Conservation (phyloP, 2,888 invertebrate genomes). For the Pammene fasciana region DNA sequence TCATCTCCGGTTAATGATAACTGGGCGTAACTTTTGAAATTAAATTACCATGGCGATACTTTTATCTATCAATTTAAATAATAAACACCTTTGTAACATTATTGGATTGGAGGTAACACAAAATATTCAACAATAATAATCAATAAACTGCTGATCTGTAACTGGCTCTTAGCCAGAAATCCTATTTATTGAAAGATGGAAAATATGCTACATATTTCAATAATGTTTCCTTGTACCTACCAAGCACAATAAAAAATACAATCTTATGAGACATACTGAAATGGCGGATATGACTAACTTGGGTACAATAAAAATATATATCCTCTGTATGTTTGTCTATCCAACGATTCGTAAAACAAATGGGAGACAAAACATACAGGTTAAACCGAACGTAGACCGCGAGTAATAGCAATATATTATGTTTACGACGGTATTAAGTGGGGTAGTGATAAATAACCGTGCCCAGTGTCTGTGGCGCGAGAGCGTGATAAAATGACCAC, state of each 20-base stretch:
- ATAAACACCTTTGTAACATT: neutral
- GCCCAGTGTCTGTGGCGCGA: neutral
- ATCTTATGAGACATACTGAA: neutral
- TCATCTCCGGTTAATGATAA: conserved; percentile 30
- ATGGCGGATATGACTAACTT: neutral
- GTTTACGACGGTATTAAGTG: conserved; percentile 31
- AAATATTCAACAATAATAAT: neutral
- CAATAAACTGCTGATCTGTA: neutral
- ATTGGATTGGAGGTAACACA: neutral
- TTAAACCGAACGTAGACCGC: conserved; percentile 20
- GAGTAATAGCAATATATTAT: conserved; percentile 24
- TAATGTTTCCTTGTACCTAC: neutral
- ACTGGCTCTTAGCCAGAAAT: neutral
- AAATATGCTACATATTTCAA: neutral
- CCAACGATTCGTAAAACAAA: conserved; percentile 10
- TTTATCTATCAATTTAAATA: neutral
- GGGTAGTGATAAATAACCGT: conserved; percentile 21
- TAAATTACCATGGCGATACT: conserved; percentile 3
- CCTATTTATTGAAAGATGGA: neutral
- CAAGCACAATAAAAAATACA: neutral
- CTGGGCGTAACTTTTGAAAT: conserved; percentile 21
- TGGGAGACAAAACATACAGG: conserved; percentile 26
- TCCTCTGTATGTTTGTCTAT: neutral
- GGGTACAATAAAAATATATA: conserved; percentile 12
- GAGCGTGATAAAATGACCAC: conserved; percentile 9